Conservation (phyloP, 2,113 vertebrate species). For the Psittacula cyanocephala region DNA sequence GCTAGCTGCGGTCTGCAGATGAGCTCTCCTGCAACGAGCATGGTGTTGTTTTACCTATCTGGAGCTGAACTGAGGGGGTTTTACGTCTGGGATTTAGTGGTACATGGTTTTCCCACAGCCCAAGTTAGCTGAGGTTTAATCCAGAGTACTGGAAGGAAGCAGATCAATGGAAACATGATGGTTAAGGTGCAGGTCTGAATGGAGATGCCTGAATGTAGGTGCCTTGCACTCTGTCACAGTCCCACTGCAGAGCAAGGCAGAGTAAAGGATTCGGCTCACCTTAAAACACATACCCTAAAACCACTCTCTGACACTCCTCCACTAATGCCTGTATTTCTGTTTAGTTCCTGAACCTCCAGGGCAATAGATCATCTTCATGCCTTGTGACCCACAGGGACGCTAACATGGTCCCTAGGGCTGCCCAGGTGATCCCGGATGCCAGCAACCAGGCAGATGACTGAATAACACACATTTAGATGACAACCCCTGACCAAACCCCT, state of each 20-base stretch:
- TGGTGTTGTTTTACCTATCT: fast-evolving
- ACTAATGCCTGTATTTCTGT: not conserved
- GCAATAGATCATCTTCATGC: not conserved
- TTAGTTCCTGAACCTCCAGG: not conserved
- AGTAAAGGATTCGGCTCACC: not conserved
- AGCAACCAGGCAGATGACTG: not conserved
- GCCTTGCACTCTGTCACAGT: fast-evolving
- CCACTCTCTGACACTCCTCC: not conserved
- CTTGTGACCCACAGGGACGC: not conserved
- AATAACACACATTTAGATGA: not conserved
- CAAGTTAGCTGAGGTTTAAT: not conserved
- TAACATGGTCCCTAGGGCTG: not conserved
- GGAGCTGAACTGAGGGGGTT: fast-evolving
- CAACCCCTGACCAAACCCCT: not conserved
- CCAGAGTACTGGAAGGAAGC: not conserved
- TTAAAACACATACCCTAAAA: not conserved
- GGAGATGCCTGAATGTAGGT: not conserved
- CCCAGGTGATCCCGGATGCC: not conserved
- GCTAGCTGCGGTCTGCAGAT: not conserved
- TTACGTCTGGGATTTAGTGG: not conserved
- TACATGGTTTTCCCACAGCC: not conserved
- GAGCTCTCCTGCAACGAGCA: not conserved
- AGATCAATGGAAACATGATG: not conserved
- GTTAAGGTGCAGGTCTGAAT: not conserved
- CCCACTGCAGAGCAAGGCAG: not conserved